Evolutionary conservation across 2,888 invertebrate genomes (phyloP), one percentile per base, ranked within the genome.

Genomic region (Thereva nobilitata): DNA sequence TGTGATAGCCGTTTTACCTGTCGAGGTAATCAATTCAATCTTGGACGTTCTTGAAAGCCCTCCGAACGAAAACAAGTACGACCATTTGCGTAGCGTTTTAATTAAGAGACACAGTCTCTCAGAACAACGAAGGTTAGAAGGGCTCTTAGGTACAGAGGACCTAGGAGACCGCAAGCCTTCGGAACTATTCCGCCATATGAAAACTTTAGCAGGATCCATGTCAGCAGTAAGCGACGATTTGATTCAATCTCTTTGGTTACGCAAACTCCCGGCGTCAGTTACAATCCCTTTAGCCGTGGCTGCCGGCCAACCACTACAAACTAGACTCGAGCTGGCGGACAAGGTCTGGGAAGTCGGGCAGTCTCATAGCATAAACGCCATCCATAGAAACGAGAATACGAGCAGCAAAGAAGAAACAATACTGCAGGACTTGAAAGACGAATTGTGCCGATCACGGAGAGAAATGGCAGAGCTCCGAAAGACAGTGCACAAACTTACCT

Each of bases 141-240:
- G 10, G n/a, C 12, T 47, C 5, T 47, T 47, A 47, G 12, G 10
- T n/a, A 12, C n/a, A n/a, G 47, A 47, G 12, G 47, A 47, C 12
- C n/a, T 47, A 47, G 47, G 47, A n/a, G 47, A 47, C 12, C n/a
- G 47, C n/a, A 47, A 47, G 10, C 47, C 47, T 47, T 47, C 47
- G 5, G 47, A 42, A 9, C 42, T 42, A 4, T 42, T 9, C 5
- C 42, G 42, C 8, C 42, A 42, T 42, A 42, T 42, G 47, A 3
- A 10, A 12, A 9, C 47, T 4, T 10, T 47, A 3, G 47, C 47
- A 10, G 8, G 10, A 6, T 10, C n/a, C 12, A 5, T 47, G 47
- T 47, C 47, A 10, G 9, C 10, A 9, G 47, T 47, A 9, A 47
- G 10, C 10, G 5, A 10, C 10, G 12, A n/a, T 3, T n/a, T 47